Evolutionary conservation across 2,113 vertebrate species (phyloP), one percentile per base, ranked within the genome.

Genomic region (Boleophthalmus pectinirostris): DNA sequence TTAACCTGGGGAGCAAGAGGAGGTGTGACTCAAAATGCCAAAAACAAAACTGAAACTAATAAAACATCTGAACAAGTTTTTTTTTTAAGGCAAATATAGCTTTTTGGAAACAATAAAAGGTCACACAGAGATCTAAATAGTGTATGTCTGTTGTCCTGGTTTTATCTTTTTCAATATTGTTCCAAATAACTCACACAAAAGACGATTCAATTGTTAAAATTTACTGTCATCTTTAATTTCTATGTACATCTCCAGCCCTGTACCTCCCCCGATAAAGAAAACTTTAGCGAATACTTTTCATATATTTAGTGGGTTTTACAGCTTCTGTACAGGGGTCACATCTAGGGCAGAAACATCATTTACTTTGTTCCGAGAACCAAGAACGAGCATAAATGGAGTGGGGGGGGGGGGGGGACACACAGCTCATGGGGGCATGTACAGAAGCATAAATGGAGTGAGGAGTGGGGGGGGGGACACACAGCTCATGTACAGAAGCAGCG

Each of bases 401-500:
- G 76, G 68, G 73, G 78, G 71, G 75, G 43, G 38, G n/a, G n/a
- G n/a, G n/a, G n/a, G n/a, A n/a, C n/a, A 84, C 70, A 78, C 87
- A 86, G 85, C 65, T 88, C 77, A 95, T 96, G 94, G 93, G 80
- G 68, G 80, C 94, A n/a, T n/a, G n/a, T n/a, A n/a, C n/a, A n/a
- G n/a, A n/a, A n/a, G n/a, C n/a, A n/a, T n/a, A n/a, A n/a, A n/a
- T n/a, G n/a, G n/a, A n/a, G n/a, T n/a, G n/a, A n/a, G n/a, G n/a
- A n/a, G n/a, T n/a, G n/a, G n/a, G n/a, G n/a, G n/a, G n/a, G n/a
- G n/a, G n/a, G n/a, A n/a, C n/a, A n/a, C n/a, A n/a, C n/a, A n/a
- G n/a, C n/a, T n/a, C n/a, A 95, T 96, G 95, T 96, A 96, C 95
- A 96, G 95, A 96, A 96, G 95, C 95, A 95, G 95, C 91, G 95